Base-by-base conservation (phyloP, 2,888 invertebrate genomes). In the Cheilosia soror region DNA sequence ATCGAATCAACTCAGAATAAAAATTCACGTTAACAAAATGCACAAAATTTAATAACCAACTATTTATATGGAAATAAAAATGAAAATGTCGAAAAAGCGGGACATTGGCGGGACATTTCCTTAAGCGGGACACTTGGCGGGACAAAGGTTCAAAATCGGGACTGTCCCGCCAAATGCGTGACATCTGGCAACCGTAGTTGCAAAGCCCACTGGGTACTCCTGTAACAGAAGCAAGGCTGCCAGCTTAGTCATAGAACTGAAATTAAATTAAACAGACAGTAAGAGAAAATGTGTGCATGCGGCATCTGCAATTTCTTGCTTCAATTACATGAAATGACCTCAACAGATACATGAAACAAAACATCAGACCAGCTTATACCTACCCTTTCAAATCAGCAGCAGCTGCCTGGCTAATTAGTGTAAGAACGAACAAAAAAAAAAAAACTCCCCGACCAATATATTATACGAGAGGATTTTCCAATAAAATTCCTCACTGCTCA, bases 311-410 rank as follows among this genome's bases (percentile, higher is more conserved):
- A 81, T 81, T 69, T 62, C 27, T 63, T 68, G 20, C 58, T 65
- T 69, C 69, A 80, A 68, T 73, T 75, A 81, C 37, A 63, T 42
- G 31, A 9, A 76, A 63, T 63, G 69, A 81, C 55, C 58, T 33
- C n/a, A 25, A 33, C 37, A 62, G 20, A 25, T 6, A 33, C 55
- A 31, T 40, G 33, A 49, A 20, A 71, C 49, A 60, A n/a, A 33
- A 31, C 11, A 20, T 42, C 40, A 15, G 29, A 44, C 25, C 3
- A 20, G 20, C 20, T 20, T 20, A 29, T 42, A 62, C 47, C 65
- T 42, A 62, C 47, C 65, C 13, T 42, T 42, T 53, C 69, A 69
- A 69, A 77, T 62, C 69, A 40, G 11, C 40, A 47, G 47, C 15
- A n/a, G 44, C 15, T 47, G 47, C 47, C 47, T 20, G 69, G 49